phyloP scores from a whole-genome alignment of 2,888 invertebrate genomes.

The Lissocephala sabroskyi region DNA sequence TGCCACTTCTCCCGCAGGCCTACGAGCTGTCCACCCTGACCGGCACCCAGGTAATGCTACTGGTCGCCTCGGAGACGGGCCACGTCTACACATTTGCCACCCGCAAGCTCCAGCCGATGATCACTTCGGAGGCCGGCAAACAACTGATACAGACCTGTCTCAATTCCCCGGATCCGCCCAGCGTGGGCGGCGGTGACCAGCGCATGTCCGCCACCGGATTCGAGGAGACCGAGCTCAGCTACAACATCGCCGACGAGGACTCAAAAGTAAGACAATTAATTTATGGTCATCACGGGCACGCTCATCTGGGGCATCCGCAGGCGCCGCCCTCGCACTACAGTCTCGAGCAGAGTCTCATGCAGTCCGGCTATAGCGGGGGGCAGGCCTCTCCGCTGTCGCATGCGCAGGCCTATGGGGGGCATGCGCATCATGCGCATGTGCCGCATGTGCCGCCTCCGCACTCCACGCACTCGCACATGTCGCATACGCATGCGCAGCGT shows the following conservation, averaged over 20 bases:
- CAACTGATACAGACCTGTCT: constrained; percentile 98
- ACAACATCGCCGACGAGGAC: constrained; percentile 95
- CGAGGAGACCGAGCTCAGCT: constrained; percentile 98
- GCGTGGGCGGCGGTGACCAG: constrained; percentile 85
- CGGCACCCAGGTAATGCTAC: constrained; percentile 99
- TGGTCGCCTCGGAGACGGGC: constrained; percentile 98
- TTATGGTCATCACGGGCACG: constrained; percentile 82
- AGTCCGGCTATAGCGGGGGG: constrained; percentile 74
- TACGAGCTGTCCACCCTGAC: constrained; percentile 99
- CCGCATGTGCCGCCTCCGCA: constrained; percentile 76
- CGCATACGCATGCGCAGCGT: constrained; percentile 86
- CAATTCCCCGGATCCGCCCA: constrained; percentile 95
- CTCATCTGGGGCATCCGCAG: constrained; percentile 79
- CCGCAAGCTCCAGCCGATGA: constrained; percentile 98
- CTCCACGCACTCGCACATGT: constrained; percentile 77
- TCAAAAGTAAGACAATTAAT: constrained; percentile 98
- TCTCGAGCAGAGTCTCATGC: constrained; percentile 83
- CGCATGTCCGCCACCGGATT: constrained; percentile 98
- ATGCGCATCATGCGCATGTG: constrained; percentile 78
- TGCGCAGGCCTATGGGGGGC: constrained; percentile 72
- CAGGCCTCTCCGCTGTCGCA: constrained; percentile 81
- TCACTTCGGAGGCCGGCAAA: constrained; percentile 97
- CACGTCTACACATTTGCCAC: constrained; percentile 99
- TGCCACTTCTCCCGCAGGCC: constrained; percentile 85
- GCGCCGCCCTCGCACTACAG: constrained; percentile 77